Conservation (phyloP, 2,113 vertebrate genomes). For the Ameiurus melas region DNA sequence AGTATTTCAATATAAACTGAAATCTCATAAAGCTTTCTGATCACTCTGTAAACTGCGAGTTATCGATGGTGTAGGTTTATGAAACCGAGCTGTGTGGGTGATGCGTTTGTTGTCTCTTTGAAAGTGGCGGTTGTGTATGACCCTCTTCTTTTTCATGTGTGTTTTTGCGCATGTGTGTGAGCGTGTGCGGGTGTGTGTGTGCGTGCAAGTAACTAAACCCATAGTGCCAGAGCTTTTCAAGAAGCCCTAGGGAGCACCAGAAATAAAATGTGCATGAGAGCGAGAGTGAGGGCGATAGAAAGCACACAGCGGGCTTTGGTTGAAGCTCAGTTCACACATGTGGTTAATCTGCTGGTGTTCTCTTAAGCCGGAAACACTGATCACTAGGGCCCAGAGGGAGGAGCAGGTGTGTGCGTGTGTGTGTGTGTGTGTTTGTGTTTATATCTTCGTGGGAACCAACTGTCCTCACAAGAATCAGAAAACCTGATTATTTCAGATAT, state of each 20-base stretch:
- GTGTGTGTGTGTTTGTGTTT: neutral
- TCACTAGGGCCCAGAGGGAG: conserved; percentile 37
- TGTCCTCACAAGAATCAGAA: neutral
- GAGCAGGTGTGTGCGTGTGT: conserved; percentile 46
- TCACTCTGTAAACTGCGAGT: conserved; percentile 17
- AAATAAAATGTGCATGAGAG: conserved; percentile 45
- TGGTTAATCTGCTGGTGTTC: conserved; percentile 53
- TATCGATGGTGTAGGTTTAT: conserved; percentile 44
- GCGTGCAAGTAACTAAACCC: conserved; percentile 30
- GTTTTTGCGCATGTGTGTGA: conserved; percentile 12
- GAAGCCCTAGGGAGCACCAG: conserved; percentile 46
- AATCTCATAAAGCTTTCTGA: conserved; percentile 2
- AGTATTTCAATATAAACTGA: neutral
- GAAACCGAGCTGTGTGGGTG: conserved; percentile 52
- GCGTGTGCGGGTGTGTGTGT: conserved; percentile 29
- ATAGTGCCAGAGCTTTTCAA: conserved; percentile 45
- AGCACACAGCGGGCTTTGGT: conserved; percentile 48
- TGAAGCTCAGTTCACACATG: conserved; percentile 54
- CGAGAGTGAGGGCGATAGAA: conserved; percentile 27
- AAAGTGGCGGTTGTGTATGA: conserved; percentile 36
- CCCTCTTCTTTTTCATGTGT: conserved; percentile 20
- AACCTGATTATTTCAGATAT: neutral
- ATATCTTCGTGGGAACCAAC: neutral
- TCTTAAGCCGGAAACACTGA: conserved; percentile 55
- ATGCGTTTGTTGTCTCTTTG: conserved; percentile 44